These are phyloP conservation scores for Uropsilus gracilis DNA, from an alignment of 2,113 vertebrate genomes.

Conservation along the genomic window DNA sequence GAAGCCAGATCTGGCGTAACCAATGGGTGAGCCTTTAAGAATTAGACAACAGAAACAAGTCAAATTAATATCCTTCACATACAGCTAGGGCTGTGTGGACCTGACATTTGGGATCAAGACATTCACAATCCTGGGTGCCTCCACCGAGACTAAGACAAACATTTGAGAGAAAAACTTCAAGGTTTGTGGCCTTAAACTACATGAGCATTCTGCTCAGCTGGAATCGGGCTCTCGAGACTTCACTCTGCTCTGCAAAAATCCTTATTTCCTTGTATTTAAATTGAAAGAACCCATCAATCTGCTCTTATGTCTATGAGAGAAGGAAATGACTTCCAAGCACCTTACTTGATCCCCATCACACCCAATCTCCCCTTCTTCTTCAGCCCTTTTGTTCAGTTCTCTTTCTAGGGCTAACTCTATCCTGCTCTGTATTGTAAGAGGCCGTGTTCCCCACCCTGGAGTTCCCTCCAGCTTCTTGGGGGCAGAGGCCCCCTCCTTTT, in stretches of 20 bases:
- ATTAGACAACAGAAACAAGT: background rate
- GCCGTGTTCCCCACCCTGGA: background rate
- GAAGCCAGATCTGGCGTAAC: background rate
- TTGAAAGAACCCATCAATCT: background rate
- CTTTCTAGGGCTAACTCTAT: background rate
- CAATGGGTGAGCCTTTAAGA: background rate
- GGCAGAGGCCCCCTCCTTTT: background rate
- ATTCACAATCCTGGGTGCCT: background rate
- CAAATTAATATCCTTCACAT: background rate
- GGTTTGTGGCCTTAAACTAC: background rate
- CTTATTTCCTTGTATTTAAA: background rate
- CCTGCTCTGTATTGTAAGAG: background rate
- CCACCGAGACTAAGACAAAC: background rate
- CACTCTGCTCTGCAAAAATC: background rate
- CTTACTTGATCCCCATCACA: background rate
- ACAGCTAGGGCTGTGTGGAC: background rate
- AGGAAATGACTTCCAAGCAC: background rate
- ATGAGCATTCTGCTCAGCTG: rapidly evolving
- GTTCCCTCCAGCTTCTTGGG: background rate
- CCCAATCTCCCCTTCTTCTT: background rate
- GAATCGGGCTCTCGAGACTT: background rate
- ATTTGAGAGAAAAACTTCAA: background rate
- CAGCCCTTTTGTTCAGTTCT: background rate
- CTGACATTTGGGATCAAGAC: background rate
- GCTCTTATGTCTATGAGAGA: constrained; percentile 1